Conservation (phyloP, 2,113 vertebrate genomes). For the Cebidichthys violaceus region DNA sequence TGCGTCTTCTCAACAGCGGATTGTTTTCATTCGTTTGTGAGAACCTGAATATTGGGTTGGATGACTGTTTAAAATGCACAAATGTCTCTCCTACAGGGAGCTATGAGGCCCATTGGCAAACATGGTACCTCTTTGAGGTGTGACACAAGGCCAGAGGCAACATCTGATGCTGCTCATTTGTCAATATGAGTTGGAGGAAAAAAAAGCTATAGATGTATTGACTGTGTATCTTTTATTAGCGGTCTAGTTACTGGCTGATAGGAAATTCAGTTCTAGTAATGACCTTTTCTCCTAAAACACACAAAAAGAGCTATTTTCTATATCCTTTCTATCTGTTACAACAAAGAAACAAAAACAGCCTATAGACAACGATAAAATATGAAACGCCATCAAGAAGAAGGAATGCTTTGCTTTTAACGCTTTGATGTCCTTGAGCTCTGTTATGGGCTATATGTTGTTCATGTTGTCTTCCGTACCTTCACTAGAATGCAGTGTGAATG, state of each 20-base stretch:
- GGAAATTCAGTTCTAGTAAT: not conserved
- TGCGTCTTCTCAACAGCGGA: not conserved
- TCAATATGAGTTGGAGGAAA: not conserved
- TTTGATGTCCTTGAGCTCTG: slow-evolving; percentile 2
- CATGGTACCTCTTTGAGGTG: slow-evolving; percentile 23
- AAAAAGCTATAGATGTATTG: slow-evolving; percentile 5
- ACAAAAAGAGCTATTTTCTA: not conserved
- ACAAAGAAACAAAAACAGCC: not conserved
- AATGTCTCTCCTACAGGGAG: slow-evolving; percentile 17
- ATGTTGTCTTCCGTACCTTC: slow-evolving; percentile 5
- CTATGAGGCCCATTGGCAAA: slow-evolving; percentile 10
- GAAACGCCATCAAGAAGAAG: not conserved
- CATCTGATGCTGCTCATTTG: slow-evolving; percentile 26
- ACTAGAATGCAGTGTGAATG: slow-evolving; percentile 24
- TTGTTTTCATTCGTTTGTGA: slow-evolving; percentile 12
- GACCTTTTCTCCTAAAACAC: not conserved
- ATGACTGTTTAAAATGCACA: not conserved
- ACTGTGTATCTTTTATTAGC: slow-evolving; percentile 14
- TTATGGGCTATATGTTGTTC: slow-evolving; percentile 8
- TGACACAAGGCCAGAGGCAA: slow-evolving; percentile 39
- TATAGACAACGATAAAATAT: not conserved
- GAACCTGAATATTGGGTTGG: not conserved
- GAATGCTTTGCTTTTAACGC: slow-evolving; percentile 14
- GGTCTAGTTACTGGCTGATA: not conserved
- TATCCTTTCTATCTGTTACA: not conserved